phyloP scores from a whole-genome alignment of 2,797 vertebrate species.

The Enteromius thamalakanensis region DNA sequence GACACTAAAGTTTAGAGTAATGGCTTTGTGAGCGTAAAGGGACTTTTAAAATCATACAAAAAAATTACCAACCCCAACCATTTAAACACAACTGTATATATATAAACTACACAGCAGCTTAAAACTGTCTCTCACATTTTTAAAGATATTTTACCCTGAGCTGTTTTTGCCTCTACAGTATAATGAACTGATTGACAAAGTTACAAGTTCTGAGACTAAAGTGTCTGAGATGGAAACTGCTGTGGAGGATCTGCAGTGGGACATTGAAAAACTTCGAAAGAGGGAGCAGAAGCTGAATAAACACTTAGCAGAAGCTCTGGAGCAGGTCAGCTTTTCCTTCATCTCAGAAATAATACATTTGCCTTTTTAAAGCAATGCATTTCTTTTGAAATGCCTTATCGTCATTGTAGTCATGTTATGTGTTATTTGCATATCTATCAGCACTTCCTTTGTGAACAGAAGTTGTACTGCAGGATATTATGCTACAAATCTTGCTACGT shows the following conservation, averaged over 20 bases:
- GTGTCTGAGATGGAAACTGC: slow-evolving; percentile 95
- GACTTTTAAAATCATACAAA: not conserved
- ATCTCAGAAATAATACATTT: not conserved
- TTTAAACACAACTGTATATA: not conserved
- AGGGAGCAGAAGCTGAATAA: slow-evolving; percentile 93
- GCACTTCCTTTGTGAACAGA: slow-evolving; percentile 7
- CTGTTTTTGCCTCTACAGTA: slow-evolving; percentile 72
- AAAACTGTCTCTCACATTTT: not conserved
- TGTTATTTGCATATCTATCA: not conserved
- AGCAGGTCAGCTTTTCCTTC: slow-evolving; percentile 78
- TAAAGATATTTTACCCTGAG: not conserved
- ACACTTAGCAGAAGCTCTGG: slow-evolving; percentile 90
- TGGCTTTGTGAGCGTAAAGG: not conserved
- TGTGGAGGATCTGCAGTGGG: slow-evolving; percentile 94
- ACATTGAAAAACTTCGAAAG: slow-evolving; percentile 93
- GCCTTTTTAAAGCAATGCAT: not conserved
- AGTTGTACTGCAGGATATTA: not conserved
- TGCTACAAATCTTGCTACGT: not conserved
- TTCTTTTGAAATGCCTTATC: not conserved
- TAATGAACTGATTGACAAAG: slow-evolving; percentile 92
- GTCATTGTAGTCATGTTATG: not conserved
- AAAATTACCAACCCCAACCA: not conserved
- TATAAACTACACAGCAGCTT: not conserved
- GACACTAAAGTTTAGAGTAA: not conserved
- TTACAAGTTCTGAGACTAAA: slow-evolving; percentile 91